These are phyloP conservation scores for Megalurothrips usitatus DNA, from an alignment of 2,888 invertebrate species.

Conservation along the genomic window DNA sequence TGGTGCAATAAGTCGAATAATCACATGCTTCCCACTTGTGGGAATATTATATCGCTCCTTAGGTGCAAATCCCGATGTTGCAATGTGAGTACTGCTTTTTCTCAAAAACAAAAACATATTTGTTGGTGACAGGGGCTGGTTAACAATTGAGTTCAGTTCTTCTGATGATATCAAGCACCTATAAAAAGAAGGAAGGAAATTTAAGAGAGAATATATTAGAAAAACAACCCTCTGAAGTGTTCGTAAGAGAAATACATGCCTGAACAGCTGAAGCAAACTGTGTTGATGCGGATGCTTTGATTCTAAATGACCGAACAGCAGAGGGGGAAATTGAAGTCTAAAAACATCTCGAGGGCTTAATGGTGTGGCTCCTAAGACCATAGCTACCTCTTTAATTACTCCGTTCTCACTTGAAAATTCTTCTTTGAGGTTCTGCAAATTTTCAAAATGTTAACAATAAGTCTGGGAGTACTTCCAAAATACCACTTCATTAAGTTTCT, in stretches of 20 bases:
- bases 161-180: slow-evolving; percentile 44
- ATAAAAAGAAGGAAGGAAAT: slow-evolving; percentile 34
- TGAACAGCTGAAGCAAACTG: slow-evolving; percentile 45
- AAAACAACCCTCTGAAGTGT: background rate
- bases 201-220: slow-evolving; percentile 18
- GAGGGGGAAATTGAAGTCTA: slow-evolving; percentile 37
- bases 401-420: slow-evolving; percentile 42
- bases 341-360: slow-evolving; percentile 44
- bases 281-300: slow-evolving; percentile 45
- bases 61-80: slow-evolving; percentile 32
- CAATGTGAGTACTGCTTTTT: slow-evolving; percentile 35
- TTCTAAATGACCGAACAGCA: slow-evolving; percentile 40
- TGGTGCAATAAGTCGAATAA: background rate
- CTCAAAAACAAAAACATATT: slow-evolving; percentile 46
- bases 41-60: slow-evolving; percentile 33
- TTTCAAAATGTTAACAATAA: background rate
- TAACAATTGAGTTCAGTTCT: slow-evolving; percentile 45
- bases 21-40: slow-evolving; percentile 13
- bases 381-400: slow-evolving; percentile 44
- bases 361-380: slow-evolving; percentile 46
- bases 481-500: background rate
- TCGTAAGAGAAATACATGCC: slow-evolving; percentile 38
- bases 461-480: no score
- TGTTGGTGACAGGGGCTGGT: slow-evolving; percentile 43
- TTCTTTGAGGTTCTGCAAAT: slow-evolving; percentile 36